These are phyloP conservation scores for Poecilia wingei DNA, from an alignment of 2,797 vertebrate genomes.

Conservation along the genomic window DNA sequence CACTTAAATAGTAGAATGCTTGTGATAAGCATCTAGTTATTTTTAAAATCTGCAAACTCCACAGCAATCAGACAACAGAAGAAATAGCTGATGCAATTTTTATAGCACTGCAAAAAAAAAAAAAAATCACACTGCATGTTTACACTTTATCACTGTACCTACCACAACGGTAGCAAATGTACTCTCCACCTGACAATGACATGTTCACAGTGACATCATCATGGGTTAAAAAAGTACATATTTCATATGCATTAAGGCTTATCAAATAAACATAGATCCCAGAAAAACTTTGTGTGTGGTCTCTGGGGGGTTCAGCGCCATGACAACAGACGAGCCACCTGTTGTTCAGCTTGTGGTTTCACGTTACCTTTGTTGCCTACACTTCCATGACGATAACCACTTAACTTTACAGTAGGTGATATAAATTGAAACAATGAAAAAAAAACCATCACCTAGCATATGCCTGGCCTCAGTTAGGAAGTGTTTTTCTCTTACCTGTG, in stretches of 20 bases:
- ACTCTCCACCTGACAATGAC: constrained; percentile 78
- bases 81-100: background rate
- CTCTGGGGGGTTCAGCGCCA: constrained; percentile 41
- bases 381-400: constrained; percentile 5
- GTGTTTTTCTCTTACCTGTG: constrained; percentile 72
- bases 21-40: background rate
- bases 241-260: constrained; percentile 15
- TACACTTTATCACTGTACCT: constrained; percentile 64
- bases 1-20: background rate
- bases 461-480: background rate
- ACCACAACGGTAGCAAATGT: constrained; percentile 81
- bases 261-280: constrained; percentile 58
- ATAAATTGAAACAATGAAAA: background rate
- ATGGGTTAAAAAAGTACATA: constrained; percentile 21
- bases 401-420: background rate
- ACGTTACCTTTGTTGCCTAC: constrained; percentile 39
- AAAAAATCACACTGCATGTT: constrained; percentile 49
- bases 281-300: constrained; percentile 22
- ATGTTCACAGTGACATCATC: constrained; percentile 56
- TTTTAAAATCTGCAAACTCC: background rate
- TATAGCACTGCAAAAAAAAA: constrained; percentile 35
- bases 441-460: background rate
- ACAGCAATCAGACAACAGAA: constrained; percentile 23
- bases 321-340: constrained; percentile 67
- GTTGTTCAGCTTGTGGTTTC: constrained; percentile 55